Evolutionary conservation across 2,888 invertebrate genomes (phyloP), one percentile per base, ranked within the genome.

Genomic region (Himalopsyche kuldschensis): DNA sequence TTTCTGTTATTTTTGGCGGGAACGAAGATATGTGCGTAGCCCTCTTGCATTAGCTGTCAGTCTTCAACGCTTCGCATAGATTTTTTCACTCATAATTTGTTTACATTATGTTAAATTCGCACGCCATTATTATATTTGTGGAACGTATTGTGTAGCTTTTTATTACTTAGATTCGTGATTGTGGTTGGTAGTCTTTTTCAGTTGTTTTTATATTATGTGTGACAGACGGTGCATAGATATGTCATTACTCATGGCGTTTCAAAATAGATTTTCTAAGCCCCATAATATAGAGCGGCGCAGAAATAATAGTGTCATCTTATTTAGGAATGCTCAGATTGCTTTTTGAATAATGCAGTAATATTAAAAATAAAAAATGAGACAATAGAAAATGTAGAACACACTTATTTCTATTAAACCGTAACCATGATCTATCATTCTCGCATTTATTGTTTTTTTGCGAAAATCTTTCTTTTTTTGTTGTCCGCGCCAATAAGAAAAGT

Each of bases 1-100:
- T 84, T 84, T 84, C 27, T 84, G 84, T 84, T 84, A 84, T 84
- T 84, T 84, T 84, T 84, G 84, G 84, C 84, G 84, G 84, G 84
- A 84, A 84, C 82, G 46, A n/a, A 27, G 82, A 76, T 79, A 82
- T 82, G 27, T 82, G 69, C 84, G 82, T 77, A 80, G 79, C 69
- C 80, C 69, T 27, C 55, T 55, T 55, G 11, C 41, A 3, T 15
- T 24, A 55, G 55, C 55, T 75, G 75, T 75, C 75, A 30, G 75
- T 75, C 32, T 30, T 31, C 75, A 75, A 4, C 24, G 17, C 69
- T 27, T 69, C 35, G 4, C n/a, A 3, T 20, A 20, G 20, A 55
- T 10, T 55, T 20, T 5, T 20, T 20, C 5, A n/a, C 1, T 55
- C 20, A 55, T 20, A 20, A 20, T 55, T 20, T 55, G 55, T 55